phyloP scores from a whole-genome alignment of 2,888 invertebrate species.

The Lutraria lutraria region DNA sequence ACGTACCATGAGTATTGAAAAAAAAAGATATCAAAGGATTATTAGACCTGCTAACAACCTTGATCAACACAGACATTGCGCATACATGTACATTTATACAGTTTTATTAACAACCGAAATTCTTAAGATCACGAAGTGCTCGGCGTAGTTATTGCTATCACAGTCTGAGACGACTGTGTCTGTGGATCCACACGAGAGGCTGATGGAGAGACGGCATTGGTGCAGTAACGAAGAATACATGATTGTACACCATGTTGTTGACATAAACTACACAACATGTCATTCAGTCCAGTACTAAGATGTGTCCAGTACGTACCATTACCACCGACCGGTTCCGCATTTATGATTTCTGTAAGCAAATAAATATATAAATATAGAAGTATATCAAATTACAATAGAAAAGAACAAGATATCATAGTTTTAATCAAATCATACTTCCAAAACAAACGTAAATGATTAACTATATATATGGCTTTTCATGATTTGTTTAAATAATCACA shows the following conservation, averaged over 20 bases:
- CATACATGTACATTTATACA: neutral
- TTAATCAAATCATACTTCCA: too few species aligned
- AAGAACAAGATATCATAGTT: too few species aligned
- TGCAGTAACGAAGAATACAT: slow-evolving; percentile 54
- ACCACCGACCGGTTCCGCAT: slow-evolving; percentile 51
- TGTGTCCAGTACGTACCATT: slow-evolving; percentile 64
- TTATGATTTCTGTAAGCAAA: slow-evolving; percentile 15
- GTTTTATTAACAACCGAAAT: neutral
- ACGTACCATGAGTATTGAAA: neutral
- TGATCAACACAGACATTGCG: too few species aligned
- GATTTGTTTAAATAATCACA: too few species aligned
- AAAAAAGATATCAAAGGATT: neutral
- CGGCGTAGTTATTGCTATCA: neutral
- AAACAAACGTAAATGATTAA: too few species aligned
- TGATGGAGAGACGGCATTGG: slow-evolving; percentile 1
- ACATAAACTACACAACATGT: slow-evolving; percentile 61
- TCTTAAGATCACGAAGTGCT: neutral
- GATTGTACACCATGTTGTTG: slow-evolving; percentile 29
- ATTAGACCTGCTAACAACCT: neutral
- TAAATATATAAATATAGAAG: too few species aligned
- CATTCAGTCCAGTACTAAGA: slow-evolving; percentile 49
- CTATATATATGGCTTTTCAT: too few species aligned
- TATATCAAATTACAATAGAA: too few species aligned
- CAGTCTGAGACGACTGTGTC: neutral
- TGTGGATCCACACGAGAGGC: neutral